A percentile compares a stretch with the other conserved stretches of the same genome.
These are phyloP conservation scores for Ophioderma brevispina DNA, from an alignment of 35 echinoderm and acorn worm genomes.

Conservation along the genomic window DNA sequence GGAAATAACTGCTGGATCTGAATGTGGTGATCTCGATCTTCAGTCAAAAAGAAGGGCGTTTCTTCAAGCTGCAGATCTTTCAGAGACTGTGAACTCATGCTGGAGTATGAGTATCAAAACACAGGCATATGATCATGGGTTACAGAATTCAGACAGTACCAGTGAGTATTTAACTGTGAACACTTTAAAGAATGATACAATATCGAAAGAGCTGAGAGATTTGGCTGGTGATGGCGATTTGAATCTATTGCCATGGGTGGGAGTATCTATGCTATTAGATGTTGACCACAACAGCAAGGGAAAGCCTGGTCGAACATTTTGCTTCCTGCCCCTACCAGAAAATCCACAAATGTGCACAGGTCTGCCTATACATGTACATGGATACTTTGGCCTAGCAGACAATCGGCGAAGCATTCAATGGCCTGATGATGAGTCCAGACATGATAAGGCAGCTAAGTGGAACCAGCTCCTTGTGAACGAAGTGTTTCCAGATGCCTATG, in stretches of 20 bases:
- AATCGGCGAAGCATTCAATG: constrained; percentile 82
- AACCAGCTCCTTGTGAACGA: constrained; percentile 67
- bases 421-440: constrained; percentile 70
- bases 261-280: constrained; percentile 70
- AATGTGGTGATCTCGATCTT: background rate
- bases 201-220: constrained; percentile 12
- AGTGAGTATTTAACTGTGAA: constrained; percentile 28
- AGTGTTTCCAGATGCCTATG: constrained; percentile 80
- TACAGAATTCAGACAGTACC: background rate
- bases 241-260: constrained; percentile 74
- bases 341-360: constrained; percentile 47
- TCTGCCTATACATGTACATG: constrained; percentile 91
- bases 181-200: background rate
- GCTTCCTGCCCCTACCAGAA: constrained; percentile 83
- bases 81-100: background rate
- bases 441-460: constrained; percentile 72
- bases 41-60: background rate
- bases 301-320: constrained; percentile 46
- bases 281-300: background rate
- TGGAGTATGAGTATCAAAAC: constrained; percentile 12
- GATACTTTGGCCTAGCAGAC: constrained; percentile 81
- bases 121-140: background rate
- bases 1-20: background rate
- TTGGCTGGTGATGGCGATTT: constrained; percentile 32
- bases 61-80: background rate